These are phyloP conservation scores for Campaea margaritaria DNA, from an alignment of 2,888 invertebrate genomes.

Conservation along the genomic window DNA sequence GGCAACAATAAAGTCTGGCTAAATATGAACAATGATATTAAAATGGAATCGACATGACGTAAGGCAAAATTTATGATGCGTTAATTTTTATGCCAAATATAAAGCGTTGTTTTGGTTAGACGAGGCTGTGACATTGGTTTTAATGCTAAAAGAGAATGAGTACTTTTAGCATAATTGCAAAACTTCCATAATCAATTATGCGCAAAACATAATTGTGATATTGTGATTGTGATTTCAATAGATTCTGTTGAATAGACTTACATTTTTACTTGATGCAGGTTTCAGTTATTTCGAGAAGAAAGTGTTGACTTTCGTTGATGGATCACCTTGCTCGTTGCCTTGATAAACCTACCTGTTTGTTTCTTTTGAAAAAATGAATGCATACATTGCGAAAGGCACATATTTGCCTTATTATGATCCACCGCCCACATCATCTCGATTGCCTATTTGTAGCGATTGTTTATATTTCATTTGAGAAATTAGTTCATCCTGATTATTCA, in stretches of 20 bases:
- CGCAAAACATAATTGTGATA: too few species aligned
- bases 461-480: conserved; percentile 17
- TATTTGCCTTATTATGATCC: conserved; percentile 30
- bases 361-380: conserved; percentile 36
- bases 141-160: background rate
- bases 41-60: conserved; percentile 53
- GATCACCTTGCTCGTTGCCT: conserved; percentile 28
- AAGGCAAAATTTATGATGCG: conserved; percentile 57
- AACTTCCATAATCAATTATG: background rate
- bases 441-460: conserved; percentile 26
- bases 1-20: conserved; percentile 56
- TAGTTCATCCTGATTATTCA: conserved; percentile 10
- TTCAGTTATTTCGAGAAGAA: conserved; percentile 23
- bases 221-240: too few species aligned
- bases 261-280: too few species aligned
- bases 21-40: conserved; percentile 49
- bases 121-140: conserved; percentile 22
- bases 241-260: too few species aligned
- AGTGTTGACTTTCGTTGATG: conserved; percentile 31
- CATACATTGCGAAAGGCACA: conserved; percentile 25
- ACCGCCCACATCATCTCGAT: conserved; percentile 24
- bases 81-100: conserved; percentile 58
- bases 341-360: conserved; percentile 25
- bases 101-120: conserved; percentile 48
- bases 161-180: background rate